phyloP scores from a whole-genome alignment of 2,797 vertebrate species.

The Diplodus sargus region DNA sequence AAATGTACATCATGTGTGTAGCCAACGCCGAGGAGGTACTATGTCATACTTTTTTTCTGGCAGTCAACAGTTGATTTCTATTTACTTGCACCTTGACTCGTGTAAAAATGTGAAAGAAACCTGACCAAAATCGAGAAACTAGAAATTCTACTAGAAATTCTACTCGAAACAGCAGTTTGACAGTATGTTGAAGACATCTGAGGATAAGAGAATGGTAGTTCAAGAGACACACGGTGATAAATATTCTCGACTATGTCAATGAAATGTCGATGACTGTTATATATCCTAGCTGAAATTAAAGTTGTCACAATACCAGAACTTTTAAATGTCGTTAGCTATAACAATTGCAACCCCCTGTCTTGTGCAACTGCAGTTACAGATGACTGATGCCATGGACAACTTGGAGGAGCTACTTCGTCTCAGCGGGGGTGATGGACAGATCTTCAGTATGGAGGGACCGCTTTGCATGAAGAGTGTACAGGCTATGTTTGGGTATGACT shows the following conservation, averaged over 20 bases:
- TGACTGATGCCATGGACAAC: constrained; percentile 93
- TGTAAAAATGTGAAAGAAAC: neutral
- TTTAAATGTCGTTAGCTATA: no score
- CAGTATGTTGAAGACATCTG: neutral
- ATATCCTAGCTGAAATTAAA: neutral
- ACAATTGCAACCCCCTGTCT: neutral
- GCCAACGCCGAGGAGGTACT: constrained; percentile 96
- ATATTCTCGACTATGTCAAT: neutral
- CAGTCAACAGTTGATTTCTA: neutral
- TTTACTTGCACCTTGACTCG: neutral
- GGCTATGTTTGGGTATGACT: constrained; percentile 96
- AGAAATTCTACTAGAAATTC: no score
- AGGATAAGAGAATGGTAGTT: no score
- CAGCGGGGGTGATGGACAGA: constrained; percentile 96
- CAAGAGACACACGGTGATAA: no score
- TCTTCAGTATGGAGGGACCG: constrained; percentile 95
- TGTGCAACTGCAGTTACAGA: constrained; percentile 88
- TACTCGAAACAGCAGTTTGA: neutral
- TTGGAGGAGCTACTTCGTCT: constrained; percentile 93
- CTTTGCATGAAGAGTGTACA: constrained; percentile 98
- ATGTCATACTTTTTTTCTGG: neutral
- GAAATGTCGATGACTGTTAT: neutral
- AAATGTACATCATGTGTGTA: constrained; percentile 96
- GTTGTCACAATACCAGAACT: no score
- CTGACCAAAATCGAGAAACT: neutral